Base-by-base conservation (phyloP, 2,888 invertebrate species). In the Pyrrhia umbra region DNA sequence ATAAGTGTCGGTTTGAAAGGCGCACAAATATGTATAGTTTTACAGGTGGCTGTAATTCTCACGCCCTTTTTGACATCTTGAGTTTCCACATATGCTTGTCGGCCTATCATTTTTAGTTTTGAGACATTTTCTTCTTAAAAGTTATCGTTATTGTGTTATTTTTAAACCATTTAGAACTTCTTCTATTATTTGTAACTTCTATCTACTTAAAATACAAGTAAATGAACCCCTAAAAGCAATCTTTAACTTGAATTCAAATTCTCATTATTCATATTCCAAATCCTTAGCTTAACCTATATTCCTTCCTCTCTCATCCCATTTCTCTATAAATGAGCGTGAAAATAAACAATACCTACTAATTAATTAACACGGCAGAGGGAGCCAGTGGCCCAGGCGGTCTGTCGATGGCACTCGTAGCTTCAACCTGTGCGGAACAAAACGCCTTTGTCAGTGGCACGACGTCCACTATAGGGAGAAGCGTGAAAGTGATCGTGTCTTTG, bases 361-460 rank as follows among this genome's bases (percentile, higher is more conserved):
- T 77, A 59, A 61, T 65, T 65, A 74, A 39, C 59, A 18, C 21
- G 6, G 16, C 18, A 37, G 27, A 58, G 13, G 37, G 23, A 21
- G 47, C 58, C 25, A 72, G 37, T 40, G 21, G 64, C 4, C 25
- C 54, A 65, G 70, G 68, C 75, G 71, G 75, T 69, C 81, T 74
- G 68, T 82, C 74, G 70, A 83, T 82, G 77, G 49, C 75, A 59
- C 79, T 82, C 70, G 43, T 51, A 40, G 25, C 64, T 50, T 21
- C 67, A 45, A 57, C 62, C 43, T 52, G 40, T 18, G 27, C n/a
- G 40, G 40, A 57, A 75, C 56, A 57, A 75, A 71, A 49, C 62
- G 52, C 52, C 56, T 71, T 71, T 71, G 62, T 71, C 42, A 52
- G 5, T 15, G 27, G 30, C 30, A 30, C 39, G 40, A 15, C 40